Evolutionary conservation across 2,888 invertebrate genomes (phyloP), one percentile per base, ranked within the genome.

Genomic region (Gasteruption jaculator): DNA sequence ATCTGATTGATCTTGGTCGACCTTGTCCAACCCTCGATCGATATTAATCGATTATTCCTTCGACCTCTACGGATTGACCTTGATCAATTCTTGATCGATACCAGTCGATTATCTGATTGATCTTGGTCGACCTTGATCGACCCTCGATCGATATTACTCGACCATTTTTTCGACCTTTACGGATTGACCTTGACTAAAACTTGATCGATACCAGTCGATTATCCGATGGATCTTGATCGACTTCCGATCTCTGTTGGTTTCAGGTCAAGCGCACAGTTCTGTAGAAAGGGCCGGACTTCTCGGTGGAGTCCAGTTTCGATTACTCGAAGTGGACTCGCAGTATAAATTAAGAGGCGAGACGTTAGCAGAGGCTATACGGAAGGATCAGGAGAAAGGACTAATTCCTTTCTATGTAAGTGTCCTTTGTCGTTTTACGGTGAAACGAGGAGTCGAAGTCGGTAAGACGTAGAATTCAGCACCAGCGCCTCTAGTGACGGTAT

Each of bases 331-430:
- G 0, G 90, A 91, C 66, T 74, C 75, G 10, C 78, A 84, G 49
- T 83, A 84, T 57, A 76, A 79, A 43, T 74, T 95, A 18, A 77
- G 87, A 16, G 91, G 89, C 6, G 83, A 84, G 30, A 81, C 82
- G 2, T 68, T 95, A 30, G 80, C 81, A 29, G 77, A 80, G 43
- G 91, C 91, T 1, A 88, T 93, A 33, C 76, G 85, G 57, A 84
- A 91, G 63, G 97, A 99, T 72, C 77, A 83, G 43, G 81, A 81
- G 41, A 84, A 87, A 45, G 97, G 96, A 36, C 77, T 96, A 7
- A 92, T 97, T 63, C 97, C 97, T 15, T 97, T 97, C 73, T 95
- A 86, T 71, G 96, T 94, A 74, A 83, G 86, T 74, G 18, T 11
- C 3, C n/a, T n/a, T n/a, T n/a, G n/a, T n/a, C n/a, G n/a, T n/a